Conservation (phyloP, 2,797 vertebrate species). For the Amblyraja radiata region DNA sequence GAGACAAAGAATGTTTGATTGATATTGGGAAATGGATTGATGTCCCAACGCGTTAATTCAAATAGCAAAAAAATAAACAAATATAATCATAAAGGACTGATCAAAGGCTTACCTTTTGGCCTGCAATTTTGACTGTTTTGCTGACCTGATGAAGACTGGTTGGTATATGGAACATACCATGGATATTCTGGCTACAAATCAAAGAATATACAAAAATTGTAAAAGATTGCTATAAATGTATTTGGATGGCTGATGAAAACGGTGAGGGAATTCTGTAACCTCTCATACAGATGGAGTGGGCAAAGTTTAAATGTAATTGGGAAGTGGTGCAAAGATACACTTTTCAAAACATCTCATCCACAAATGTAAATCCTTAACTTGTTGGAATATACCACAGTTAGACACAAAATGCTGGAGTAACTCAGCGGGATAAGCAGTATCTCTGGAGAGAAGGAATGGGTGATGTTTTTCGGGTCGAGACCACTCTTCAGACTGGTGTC, state of each 20-base stretch:
- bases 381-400: neutral
- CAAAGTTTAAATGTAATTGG: neutral
- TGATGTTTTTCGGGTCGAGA: no score
- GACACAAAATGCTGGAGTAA: no score
- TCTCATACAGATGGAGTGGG: neutral
- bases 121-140: constrained; percentile 24
- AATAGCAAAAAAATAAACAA: neutral
- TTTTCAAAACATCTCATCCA: neutral
- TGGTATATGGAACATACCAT: neutral
- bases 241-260: neutral
- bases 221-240: neutral
- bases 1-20: constrained; percentile 3
- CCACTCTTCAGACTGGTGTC: no score
- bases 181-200: constrained; percentile 10
- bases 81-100: neutral
- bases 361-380: neutral
- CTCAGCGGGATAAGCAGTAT: no score
- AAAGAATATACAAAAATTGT: neutral
- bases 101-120: constrained; percentile 16
- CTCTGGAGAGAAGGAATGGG: no score
- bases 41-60: neutral
- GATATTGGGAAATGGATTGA: neutral
- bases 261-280: neutral
- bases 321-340: neutral
- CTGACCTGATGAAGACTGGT: neutral